Conservation (phyloP, 2,888 invertebrate species). For the Tiliacea aurago region DNA sequence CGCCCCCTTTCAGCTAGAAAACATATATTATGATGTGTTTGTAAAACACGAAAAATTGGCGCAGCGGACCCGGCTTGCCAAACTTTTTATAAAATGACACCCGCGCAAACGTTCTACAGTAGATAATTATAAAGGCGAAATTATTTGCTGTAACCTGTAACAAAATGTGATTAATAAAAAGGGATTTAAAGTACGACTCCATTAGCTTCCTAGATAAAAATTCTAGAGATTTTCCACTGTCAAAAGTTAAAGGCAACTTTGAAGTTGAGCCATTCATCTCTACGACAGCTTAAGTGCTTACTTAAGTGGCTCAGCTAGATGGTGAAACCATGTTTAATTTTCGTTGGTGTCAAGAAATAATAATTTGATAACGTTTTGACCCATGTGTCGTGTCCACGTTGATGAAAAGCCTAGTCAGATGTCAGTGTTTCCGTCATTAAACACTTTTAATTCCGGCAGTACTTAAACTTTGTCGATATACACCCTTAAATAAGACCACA, state of each 20-base stretch:
- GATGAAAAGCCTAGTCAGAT: background rate
- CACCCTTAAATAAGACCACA: no score
- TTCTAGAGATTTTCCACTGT: constrained; percentile 70
- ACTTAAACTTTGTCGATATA: background rate
- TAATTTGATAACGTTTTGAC: constrained; percentile 11
- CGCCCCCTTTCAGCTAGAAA: no score
- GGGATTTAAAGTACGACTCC: constrained; percentile 32
- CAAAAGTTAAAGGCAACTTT: constrained; percentile 75
- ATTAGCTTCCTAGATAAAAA: constrained; percentile 71
- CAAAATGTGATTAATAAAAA: constrained; percentile 37
- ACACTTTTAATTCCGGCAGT: background rate
- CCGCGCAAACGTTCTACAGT: constrained; percentile 12
- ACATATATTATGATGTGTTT: no score
- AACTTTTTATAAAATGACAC: constrained; percentile 8
- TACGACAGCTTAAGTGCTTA: constrained; percentile 84
- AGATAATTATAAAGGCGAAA: constrained; percentile 6
- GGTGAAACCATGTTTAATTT: constrained; percentile 80
- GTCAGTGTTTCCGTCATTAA: no score
- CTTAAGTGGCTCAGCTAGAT: constrained; percentile 76
- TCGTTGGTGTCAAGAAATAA: constrained; percentile 33
- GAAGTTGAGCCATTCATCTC: constrained; percentile 81
- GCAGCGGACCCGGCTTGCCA: background rate
- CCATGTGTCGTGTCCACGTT: background rate
- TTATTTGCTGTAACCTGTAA: constrained; percentile 8
- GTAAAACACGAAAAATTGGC: no score